Evolutionary conservation across 2,888 invertebrate species (phyloP).

Genomic region (Desoria tigrina): DNA sequence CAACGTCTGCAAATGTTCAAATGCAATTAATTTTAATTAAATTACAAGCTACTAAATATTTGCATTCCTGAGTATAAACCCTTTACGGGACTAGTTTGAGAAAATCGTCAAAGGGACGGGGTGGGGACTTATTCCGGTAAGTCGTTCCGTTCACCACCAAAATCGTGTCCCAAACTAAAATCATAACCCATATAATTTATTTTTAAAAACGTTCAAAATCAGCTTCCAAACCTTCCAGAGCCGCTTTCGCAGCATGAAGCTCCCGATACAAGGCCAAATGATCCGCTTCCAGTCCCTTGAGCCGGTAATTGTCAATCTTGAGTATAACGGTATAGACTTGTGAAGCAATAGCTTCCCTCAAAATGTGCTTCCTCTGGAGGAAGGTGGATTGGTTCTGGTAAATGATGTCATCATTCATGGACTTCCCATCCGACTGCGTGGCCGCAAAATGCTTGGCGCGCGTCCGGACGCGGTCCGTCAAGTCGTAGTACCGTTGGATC

Average conservation of each 20-base stretch:
- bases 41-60: too few species aligned
- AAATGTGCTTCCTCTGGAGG: constrained; percentile 15
- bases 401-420: constrained; percentile 17
- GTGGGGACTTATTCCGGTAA: too few species aligned
- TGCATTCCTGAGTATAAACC: too few species aligned
- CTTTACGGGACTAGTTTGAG: too few species aligned
- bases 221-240: not conserved
- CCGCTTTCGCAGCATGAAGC: constrained; percentile 3
- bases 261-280: constrained; percentile 10
- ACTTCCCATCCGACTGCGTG: not conserved
- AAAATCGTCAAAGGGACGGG: too few species aligned
- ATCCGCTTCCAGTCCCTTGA: constrained; percentile 10
- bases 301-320: constrained; percentile 11
- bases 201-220: too few species aligned
- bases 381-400: constrained; percentile 18
- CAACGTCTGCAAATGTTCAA: constrained; percentile 17
- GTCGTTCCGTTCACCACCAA: too few species aligned
- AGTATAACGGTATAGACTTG: constrained; percentile 16
- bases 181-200: not conserved
- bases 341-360: constrained; percentile 7
- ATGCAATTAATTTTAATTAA: not conserved
- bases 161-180: not conserved
- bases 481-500: constrained; percentile 17
- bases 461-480: constrained; percentile 7
- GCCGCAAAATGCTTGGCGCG: constrained; percentile 2